Evolutionary conservation across 2,113 vertebrate species (phyloP).

Genomic region (Isichthys henryi): DNA sequence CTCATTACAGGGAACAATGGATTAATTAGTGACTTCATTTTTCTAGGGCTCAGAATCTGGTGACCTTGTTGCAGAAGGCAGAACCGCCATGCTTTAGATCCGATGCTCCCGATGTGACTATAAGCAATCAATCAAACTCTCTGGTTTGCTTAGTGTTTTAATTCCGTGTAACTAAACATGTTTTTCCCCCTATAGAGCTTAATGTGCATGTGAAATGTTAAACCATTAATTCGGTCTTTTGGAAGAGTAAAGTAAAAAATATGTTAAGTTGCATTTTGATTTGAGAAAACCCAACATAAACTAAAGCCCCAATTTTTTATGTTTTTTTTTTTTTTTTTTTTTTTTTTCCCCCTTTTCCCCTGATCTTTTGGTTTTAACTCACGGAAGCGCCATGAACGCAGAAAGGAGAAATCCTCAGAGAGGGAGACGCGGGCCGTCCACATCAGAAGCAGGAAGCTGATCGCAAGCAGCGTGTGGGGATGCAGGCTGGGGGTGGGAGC

Average conservation of each 20-base stretch:
- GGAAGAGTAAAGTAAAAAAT: neutral
- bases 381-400: neutral
- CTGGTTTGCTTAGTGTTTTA: slow-evolving; percentile 42
- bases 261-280: neutral
- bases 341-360: neutral
- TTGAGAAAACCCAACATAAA: slow-evolving; percentile 25
- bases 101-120: slow-evolving; percentile 21
- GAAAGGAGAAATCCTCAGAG: slow-evolving; percentile 17
- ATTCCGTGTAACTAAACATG: slow-evolving; percentile 45
- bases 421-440: slow-evolving; percentile 44
- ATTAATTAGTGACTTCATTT: slow-evolving; percentile 52
- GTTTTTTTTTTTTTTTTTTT: no score
- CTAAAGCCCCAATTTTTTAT: neutral
- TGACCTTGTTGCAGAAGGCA: slow-evolving; percentile 38
- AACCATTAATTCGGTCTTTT: slow-evolving; percentile 33
- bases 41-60: slow-evolving; percentile 35
- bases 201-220: slow-evolving; percentile 46
- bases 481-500: slow-evolving; percentile 41
- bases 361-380: slow-evolving; percentile 27
- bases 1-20: slow-evolving; percentile 45
- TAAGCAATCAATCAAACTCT: slow-evolving; percentile 37
- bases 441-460: slow-evolving; percentile 47
- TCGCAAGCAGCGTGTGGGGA: slow-evolving; percentile 40
- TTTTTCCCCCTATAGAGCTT: slow-evolving; percentile 27
- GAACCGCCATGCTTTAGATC: slow-evolving; percentile 44